Evolutionary conservation across 2,797 vertebrate species (phyloP).

Genomic region (Oreortyx pictus): DNA sequence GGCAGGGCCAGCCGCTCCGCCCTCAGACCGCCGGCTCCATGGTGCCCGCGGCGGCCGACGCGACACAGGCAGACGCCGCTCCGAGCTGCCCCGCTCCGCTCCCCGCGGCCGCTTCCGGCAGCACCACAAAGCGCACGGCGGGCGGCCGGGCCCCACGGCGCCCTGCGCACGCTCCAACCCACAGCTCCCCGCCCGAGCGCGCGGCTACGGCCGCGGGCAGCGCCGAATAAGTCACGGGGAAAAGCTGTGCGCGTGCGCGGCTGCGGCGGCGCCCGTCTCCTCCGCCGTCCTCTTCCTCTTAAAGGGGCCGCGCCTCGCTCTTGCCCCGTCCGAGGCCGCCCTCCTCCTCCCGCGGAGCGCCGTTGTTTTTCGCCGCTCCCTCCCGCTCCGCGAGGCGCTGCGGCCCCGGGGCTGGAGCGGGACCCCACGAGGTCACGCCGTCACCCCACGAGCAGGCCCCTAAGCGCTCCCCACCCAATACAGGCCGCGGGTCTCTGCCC

Average conservation of each 20-base stretch:
- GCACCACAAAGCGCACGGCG: slow-evolving; percentile 49
- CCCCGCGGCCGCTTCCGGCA: slow-evolving; percentile 45
- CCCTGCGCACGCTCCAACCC: accelerated
- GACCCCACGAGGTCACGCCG: too few species aligned
- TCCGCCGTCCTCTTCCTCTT: accelerated
- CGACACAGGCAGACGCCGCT: background rate
- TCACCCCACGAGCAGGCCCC: too few species aligned
- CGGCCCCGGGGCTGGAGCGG: too few species aligned
- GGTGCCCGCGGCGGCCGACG: background rate
- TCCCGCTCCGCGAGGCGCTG: too few species aligned
- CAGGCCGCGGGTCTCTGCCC: too few species aligned
- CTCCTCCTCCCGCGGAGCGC: background rate
- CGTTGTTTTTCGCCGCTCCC: too few species aligned
- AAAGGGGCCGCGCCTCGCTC: background rate
- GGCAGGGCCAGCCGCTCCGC: background rate
- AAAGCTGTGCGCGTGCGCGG: background rate
- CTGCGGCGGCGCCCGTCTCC: accelerated
- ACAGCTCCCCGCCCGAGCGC: accelerated
- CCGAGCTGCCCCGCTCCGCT: background rate
- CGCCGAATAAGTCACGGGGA: background rate
- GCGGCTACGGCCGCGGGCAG: accelerated
- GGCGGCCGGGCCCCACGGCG: accelerated
- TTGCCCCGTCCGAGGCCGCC: background rate
- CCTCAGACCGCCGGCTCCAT: slow-evolving; percentile 17
- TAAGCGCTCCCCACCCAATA: too few species aligned